Evolutionary conservation across 2,888 invertebrate genomes (phyloP), one percentile per base, ranked within the genome.

Genomic region (Keiferia lycopersicella): DNA sequence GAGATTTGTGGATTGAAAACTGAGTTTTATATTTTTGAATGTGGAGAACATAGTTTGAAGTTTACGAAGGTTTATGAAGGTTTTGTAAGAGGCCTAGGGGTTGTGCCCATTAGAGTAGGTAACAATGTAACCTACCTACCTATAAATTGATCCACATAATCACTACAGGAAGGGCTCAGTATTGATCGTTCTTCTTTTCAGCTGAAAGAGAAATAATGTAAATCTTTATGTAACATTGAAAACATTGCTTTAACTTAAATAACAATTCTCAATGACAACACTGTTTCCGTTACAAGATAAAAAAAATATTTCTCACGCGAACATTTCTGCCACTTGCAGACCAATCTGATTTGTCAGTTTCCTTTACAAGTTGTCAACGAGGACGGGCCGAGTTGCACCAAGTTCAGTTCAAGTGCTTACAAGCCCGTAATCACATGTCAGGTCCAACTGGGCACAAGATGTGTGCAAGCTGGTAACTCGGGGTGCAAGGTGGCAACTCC

Each of bases 401-500:
- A 51, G 22, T 51, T 51, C 51, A 67, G 67, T 66, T 63, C 68
- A 65, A 67, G 69, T 64, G 68, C 61, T 66, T 63, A 58, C 38
- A 51, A 22, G 12, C 51, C 22, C 11, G 48, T 16, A 14, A 39
- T 66, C 68, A 69, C 67, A 70, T 76, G 76, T 79, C 79, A 80
- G 71, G 70, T 64, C 61, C 65, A 61, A 64, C 61, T 68, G 62
- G 73, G 18, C 45, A 12, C 51, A 41, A 41, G 34, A 34, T 34
- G 34, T 34, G 34, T 34, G 34, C 18, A 6, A 41, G 57, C 77
- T 79, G 79, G 79, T 76, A 80, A 79, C 72, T 69, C 68, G 71
- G 77, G 79, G 80, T 78, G 77, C 78, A 71, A 76, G 71, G 70
- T 71, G 63, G 69, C 67, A 57, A 41, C 62, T 56, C 18, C 61